A percentile compares a stretch with the other conserved stretches of the same genome.
Conservation (phyloP, 2,113 vertebrate genomes). For the Egretta garzetta region DNA sequence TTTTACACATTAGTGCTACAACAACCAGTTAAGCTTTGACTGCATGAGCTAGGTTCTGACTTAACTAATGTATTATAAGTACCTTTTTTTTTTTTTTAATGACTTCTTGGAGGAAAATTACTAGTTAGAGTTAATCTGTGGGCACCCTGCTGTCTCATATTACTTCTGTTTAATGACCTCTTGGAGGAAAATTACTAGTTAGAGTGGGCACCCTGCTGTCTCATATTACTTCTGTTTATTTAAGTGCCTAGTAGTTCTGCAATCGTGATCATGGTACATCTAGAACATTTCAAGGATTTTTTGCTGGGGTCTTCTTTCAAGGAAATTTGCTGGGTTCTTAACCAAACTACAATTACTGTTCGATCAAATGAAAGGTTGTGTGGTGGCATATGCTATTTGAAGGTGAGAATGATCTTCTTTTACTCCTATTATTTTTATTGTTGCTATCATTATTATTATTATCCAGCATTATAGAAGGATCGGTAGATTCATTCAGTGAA, state of each 20-base stretch:
- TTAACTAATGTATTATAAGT: neutral
- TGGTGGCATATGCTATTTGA: conserved; percentile 14
- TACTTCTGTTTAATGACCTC: neutral
- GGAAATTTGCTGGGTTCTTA: neutral
- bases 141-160: neutral
- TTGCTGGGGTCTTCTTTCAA: neutral
- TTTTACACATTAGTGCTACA: neutral
- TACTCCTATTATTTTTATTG: neutral
- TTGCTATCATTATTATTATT: neutral
- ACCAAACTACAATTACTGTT: neutral
- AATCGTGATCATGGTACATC: neutral
- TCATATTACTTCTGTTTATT: neutral
- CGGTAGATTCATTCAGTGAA: neutral
- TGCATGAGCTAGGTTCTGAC: neutral
- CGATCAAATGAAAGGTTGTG: neutral
- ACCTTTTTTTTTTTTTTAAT: neutral
- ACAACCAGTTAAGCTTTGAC: neutral
- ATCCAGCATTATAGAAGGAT: neutral
- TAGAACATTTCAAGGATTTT: neutral
- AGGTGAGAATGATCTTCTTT: neutral
- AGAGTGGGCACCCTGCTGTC: neutral
- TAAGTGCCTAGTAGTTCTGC: neutral
- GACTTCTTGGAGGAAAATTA: neutral
- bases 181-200: neutral
- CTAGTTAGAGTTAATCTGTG: neutral